A percentile compares a stretch with the other conserved stretches of the same genome.
phyloP scores from a whole-genome alignment of 2,888 invertebrate species.

The Drosophila formosana region DNA sequence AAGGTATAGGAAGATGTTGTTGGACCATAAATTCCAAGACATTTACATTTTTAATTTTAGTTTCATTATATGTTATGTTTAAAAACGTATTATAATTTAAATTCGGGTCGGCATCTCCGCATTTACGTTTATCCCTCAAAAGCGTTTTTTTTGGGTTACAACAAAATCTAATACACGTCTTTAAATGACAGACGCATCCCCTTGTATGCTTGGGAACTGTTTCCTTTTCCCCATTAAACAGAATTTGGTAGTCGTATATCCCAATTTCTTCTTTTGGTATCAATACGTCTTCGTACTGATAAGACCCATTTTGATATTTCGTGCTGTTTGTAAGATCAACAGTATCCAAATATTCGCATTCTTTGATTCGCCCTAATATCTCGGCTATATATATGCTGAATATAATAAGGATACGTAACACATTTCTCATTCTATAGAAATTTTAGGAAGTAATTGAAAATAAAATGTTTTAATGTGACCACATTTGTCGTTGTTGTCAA shows the following conservation, averaged over 20 bases:
- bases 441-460: too few species aligned
- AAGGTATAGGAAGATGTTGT: slow-evolving; percentile 46
- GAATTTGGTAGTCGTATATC: slow-evolving; percentile 47
- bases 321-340: slow-evolving; percentile 52
- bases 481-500: too few species aligned
- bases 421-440: slow-evolving; percentile 5
- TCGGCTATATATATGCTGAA: neutral
- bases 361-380: slow-evolving; percentile 85
- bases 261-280: slow-evolving; percentile 52
- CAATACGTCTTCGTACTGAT: slow-evolving; percentile 54
- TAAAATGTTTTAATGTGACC: neutral
- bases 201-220: slow-evolving; percentile 46
- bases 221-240: slow-evolving; percentile 2
- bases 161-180: slow-evolving; percentile 24
- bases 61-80: slow-evolving; percentile 36
- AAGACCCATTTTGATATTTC: slow-evolving; percentile 53
- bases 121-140: neutral
- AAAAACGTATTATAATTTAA: slow-evolving; percentile 17
- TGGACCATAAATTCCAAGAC: slow-evolving; percentile 33
- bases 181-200: slow-evolving; percentile 47
- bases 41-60: slow-evolving; percentile 4
- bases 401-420: neutral
- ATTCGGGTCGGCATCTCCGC: neutral
- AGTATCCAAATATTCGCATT: slow-evolving; percentile 59
- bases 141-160: slow-evolving; percentile 18